phyloP scores from a whole-genome alignment of 2,797 vertebrate species.

The Pseudochirops corinnae region DNA sequence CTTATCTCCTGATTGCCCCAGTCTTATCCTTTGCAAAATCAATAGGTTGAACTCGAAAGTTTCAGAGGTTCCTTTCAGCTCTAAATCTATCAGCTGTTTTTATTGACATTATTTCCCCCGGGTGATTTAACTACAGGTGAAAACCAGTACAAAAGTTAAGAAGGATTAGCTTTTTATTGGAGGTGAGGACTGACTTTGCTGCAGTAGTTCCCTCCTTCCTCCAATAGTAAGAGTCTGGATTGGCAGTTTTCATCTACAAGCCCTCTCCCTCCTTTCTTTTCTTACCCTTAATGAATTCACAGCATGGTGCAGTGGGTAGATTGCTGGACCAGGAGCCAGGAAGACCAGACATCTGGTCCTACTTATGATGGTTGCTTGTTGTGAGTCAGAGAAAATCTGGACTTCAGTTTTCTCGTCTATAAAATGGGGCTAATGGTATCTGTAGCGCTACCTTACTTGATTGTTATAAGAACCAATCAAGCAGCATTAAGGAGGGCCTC shows the following conservation, averaged over 20 bases:
- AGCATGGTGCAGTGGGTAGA: neutral
- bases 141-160: neutral
- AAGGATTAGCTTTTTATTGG: neutral
- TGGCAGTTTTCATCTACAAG: neutral
- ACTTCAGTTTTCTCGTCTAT: neutral
- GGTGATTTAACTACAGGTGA: neutral
- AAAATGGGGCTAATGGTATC: neutral
- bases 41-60: neutral
- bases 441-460: neutral
- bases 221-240: neutral
- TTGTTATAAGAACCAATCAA: neutral
- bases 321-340: neutral
- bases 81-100: neutral
- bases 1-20: neutral
- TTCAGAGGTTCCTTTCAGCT: neutral
- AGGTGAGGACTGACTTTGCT: neutral
- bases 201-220: neutral
- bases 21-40: neutral
- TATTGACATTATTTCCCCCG: conserved; percentile 11
- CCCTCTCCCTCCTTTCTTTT: neutral
- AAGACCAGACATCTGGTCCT: neutral
- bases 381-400: neutral
- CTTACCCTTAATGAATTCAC: neutral
- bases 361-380: neutral
- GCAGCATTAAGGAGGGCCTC: neutral